Evolutionary conservation across 2,113 vertebrate genomes (phyloP).

Genomic region (Dendropsophus ebraccatus): DNA sequence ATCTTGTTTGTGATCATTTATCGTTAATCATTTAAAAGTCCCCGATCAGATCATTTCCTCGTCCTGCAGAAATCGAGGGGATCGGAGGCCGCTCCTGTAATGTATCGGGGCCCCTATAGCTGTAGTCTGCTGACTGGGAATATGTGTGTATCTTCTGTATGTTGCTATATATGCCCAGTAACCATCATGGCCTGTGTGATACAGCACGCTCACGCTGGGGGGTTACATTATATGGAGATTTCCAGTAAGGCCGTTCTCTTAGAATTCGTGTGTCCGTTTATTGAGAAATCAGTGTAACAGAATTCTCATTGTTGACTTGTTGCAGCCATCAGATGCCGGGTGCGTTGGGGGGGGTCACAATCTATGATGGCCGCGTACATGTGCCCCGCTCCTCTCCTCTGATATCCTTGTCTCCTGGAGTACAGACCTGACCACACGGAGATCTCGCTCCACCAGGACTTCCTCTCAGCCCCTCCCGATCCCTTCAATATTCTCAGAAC

Average conservation of each 20-base stretch:
- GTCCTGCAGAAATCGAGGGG: no score
- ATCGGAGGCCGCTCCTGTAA: no score
- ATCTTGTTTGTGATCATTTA: no score
- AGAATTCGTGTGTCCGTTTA: slow-evolving; percentile 29
- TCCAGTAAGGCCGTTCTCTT: background rate
- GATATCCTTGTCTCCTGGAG: slow-evolving; percentile 49
- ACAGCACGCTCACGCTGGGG: background rate
- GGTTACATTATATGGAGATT: background rate
- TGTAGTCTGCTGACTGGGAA: no score
- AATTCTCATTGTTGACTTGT: slow-evolving; percentile 26
- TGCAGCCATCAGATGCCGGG: no score
- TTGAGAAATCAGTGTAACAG: slow-evolving; percentile 49
- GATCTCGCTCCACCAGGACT: slow-evolving; percentile 45
- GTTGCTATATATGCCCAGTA: no score
- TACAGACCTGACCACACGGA: slow-evolving; percentile 29
- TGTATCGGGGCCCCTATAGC: no score
- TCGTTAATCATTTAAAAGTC: no score
- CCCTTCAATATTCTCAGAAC: slow-evolving; percentile 32
- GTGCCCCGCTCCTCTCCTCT: slow-evolving; percentile 6
- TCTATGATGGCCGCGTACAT: slow-evolving; percentile 13
- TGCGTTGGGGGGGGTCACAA: background rate
- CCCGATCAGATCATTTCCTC: no score
- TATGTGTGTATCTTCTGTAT: no score
- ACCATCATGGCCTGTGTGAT: no score
- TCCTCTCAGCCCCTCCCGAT: slow-evolving; percentile 56